These are phyloP conservation scores for Flexamia atlantica DNA, from an alignment of 2,888 invertebrate genomes.

Conservation along the genomic window DNA sequence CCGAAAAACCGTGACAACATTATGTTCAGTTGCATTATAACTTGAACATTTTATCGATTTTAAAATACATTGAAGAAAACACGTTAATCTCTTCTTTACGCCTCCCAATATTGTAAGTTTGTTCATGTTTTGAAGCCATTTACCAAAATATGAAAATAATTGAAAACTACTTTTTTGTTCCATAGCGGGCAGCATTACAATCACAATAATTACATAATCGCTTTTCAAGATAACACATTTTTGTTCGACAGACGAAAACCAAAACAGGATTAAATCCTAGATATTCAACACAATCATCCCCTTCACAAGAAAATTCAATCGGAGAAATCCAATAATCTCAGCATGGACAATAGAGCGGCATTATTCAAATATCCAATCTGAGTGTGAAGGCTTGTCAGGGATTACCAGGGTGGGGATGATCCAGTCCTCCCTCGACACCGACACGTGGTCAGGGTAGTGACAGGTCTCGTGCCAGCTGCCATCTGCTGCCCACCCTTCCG, in stretches of 20 bases:
- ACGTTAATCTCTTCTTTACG: too few species aligned
- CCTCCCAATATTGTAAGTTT: too few species aligned
- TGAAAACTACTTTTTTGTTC: too few species aligned
- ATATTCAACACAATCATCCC: background rate
- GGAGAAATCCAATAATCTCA: slow-evolving; percentile 19
- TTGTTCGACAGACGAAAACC: background rate
- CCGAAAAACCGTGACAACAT: too few species aligned
- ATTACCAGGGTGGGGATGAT: background rate
- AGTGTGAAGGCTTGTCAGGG: slow-evolving; percentile 5
- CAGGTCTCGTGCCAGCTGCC: slow-evolving; percentile 19
- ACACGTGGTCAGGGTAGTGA: slow-evolving; percentile 1
- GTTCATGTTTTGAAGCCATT: too few species aligned
- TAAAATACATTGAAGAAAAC: too few species aligned
- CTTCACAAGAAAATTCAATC: background rate
- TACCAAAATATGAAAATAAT: too few species aligned
- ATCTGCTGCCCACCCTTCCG: background rate
- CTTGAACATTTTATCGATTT: too few species aligned
- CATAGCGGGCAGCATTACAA: too few species aligned
- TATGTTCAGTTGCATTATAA: too few species aligned
- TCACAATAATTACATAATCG: too few species aligned
- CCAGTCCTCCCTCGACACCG: background rate
- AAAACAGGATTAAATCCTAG: background rate
- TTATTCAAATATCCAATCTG: slow-evolving; percentile 2
- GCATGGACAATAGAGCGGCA: background rate
- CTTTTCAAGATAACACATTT: background rate